A percentile compares a stretch with the other conserved stretches of the same genome.
Evolutionary conservation across 2,888 invertebrate species (phyloP).

Genomic region (Netelia inedita): DNA sequence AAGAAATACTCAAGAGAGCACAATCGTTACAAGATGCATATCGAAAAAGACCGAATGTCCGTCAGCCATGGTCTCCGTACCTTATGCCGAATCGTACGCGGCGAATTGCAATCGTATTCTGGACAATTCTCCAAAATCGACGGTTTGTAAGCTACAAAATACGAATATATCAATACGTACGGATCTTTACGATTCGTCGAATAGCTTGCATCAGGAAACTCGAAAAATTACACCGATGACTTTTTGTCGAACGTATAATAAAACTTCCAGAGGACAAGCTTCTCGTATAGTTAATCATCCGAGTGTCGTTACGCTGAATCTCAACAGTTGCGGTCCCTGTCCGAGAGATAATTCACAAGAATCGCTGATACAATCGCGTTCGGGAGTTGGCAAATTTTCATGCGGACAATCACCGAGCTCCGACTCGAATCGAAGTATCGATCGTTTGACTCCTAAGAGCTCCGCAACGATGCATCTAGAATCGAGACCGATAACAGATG

Average conservation of each 20-base stretch:
- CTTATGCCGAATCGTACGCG: conserved; percentile 47
- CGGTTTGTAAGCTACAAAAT: conserved; percentile 76
- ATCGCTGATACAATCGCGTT: conserved; percentile 68
- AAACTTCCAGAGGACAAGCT: conserved; percentile 53
- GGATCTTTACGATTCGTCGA: conserved; percentile 81
- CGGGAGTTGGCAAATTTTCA: conserved; percentile 46
- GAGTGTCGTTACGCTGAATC: conserved; percentile 62
- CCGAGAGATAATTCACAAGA: conserved; percentile 58
- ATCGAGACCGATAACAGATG: background rate
- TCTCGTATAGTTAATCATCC: conserved; percentile 48
- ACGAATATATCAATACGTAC: conserved; percentile 82
- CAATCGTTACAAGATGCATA: conserved; percentile 75
- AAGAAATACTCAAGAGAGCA: conserved; percentile 67
- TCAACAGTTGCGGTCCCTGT: conserved; percentile 65
- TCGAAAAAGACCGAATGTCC: conserved; percentile 73
- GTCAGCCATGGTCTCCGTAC: conserved; percentile 20
- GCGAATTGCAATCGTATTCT: conserved; percentile 29
- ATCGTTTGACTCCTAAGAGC: conserved; percentile 41
- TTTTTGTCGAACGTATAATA: conserved; percentile 73
- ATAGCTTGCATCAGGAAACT: conserved; percentile 74
- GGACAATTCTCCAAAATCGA: conserved; percentile 42
- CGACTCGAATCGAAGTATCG: conserved; percentile 33
- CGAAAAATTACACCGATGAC: conserved; percentile 74
- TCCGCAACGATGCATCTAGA: conserved; percentile 4
- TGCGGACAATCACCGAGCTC: conserved; percentile 46